Evolutionary conservation across 2,113 vertebrate species (phyloP).

Genomic region (Mesembrinibis cayennensis): DNA sequence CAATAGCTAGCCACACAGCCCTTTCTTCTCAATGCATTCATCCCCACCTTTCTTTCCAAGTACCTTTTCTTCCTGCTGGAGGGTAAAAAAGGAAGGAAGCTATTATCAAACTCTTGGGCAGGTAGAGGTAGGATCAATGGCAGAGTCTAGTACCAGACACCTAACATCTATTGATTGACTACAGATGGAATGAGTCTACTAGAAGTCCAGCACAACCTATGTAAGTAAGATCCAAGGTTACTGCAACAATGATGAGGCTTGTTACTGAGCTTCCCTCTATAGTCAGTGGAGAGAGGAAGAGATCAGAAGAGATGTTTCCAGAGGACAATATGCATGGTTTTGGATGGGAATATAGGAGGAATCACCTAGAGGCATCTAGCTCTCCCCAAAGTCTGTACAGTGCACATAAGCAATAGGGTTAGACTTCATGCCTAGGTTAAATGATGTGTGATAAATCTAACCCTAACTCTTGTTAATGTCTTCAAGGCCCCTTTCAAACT

Average conservation of each 20-base stretch:
- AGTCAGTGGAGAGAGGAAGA: background rate
- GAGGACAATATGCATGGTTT: background rate
- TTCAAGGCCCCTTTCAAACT: background rate
- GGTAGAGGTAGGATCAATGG: background rate
- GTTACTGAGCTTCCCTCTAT: background rate
- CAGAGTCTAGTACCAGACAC: background rate
- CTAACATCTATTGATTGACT: background rate
- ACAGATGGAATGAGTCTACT: background rate
- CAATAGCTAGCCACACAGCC: background rate
- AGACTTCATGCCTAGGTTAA: background rate
- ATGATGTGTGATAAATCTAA: background rate
- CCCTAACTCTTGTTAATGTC: background rate
- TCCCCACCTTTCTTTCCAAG: background rate
- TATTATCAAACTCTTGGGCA: background rate
- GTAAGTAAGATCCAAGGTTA: background rate
- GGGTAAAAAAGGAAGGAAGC: background rate
- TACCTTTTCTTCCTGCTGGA: background rate
- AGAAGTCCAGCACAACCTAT: background rate
- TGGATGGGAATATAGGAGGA: background rate
- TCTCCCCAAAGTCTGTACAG: background rate
- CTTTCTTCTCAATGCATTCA: background rate
- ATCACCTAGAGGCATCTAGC: background rate
- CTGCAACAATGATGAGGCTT: background rate
- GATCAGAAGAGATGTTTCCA: background rate
- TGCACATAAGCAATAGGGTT: background rate